Evolutionary conservation across 2,888 invertebrate species (phyloP), one percentile per base, ranked within the genome.

Genomic region (Calliphora vomitoria): DNA sequence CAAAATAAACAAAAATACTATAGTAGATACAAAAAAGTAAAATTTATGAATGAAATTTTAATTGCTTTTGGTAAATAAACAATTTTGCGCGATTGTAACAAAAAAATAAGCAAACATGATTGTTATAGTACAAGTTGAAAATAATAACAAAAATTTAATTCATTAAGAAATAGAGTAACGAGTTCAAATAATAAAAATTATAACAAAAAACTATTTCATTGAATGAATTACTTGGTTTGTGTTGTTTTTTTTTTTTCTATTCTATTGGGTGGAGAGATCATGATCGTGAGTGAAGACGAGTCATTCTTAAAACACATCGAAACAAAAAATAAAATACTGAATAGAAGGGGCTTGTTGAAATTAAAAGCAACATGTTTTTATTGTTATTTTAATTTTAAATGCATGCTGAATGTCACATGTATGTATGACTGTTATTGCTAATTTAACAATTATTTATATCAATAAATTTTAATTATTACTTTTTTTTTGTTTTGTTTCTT

Each of bases 231-330:
- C 38, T 53, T 50, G 25, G 58, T 75, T 74, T 79, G 79, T 53
- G 50, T 60, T 60, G 6, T 58, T 8, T 76, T 66, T 58, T 8
- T 76, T 66, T 20, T 66, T 68, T 38, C 41, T 64, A 55, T 64
- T 64, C 75, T 75, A 62, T 66, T 66, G 72, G 76, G 71, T 81
- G 68, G 53, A 82, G 60, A 79, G 82, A 86, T 86, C 86, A 86
- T 79, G 78, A 86, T 81, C 82, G 50, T 53, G 31, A 62, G 50
- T 62, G 31, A 35, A 44, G 31, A 69, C 75, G 69, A 83, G 18
- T 78, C 76, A 78, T 53, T 50, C 15, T 18, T 44, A 18, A 60
- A 47, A 1, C 58, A 47, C 18, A 41, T 8, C 8, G 4, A 13
- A 8, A 25, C 10, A 58, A 58, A 55, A 55, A 55, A 18, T 44